Evolutionary conservation across 92 coral and sea anemone genomes (phyloP).

Genomic region (Porites evermanni): DNA sequence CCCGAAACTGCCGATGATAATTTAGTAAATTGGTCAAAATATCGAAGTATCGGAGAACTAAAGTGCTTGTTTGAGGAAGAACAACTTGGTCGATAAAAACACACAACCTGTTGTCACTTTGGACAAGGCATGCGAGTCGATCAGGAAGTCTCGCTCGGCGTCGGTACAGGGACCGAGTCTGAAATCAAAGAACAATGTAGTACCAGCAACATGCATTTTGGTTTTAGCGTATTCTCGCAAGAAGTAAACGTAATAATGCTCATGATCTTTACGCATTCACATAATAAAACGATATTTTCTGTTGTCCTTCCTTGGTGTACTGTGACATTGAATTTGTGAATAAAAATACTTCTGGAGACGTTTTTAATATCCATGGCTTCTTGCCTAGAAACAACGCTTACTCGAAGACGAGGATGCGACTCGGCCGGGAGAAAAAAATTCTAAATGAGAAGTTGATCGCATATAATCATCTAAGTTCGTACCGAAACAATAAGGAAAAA

Average conservation of each 20-base stretch:
- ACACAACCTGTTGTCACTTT: background rate
- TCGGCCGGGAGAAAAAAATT: background rate
- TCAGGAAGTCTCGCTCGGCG: background rate
- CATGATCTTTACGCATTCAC: background rate
- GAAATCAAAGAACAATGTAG: background rate
- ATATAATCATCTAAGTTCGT: background rate
- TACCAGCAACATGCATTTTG: background rate
- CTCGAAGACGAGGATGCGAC: constrained; percentile 42
- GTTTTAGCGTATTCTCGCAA: background rate
- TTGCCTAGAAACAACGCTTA: constrained; percentile 67
- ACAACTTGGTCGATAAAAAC: background rate
- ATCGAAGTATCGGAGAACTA: background rate
- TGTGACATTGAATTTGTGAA: constrained; percentile 15
- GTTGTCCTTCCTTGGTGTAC: constrained; percentile 9
- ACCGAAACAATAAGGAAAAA: background rate
- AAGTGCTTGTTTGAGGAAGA: background rate
- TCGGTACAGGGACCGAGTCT: background rate
- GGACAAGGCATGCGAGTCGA: background rate
- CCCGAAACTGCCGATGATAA: constrained; percentile 1
- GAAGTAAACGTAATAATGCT: background rate
- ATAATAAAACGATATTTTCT: background rate
- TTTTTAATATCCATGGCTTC: constrained; percentile 77
- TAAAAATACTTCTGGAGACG: constrained; percentile 40
- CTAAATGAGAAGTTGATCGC: background rate
- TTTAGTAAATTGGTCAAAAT: background rate